A percentile compares a stretch with the other conserved stretches of the same genome.
These are phyloP conservation scores for Centropristis striata DNA, from an alignment of 2,113 vertebrate species.

Conservation along the genomic window DNA sequence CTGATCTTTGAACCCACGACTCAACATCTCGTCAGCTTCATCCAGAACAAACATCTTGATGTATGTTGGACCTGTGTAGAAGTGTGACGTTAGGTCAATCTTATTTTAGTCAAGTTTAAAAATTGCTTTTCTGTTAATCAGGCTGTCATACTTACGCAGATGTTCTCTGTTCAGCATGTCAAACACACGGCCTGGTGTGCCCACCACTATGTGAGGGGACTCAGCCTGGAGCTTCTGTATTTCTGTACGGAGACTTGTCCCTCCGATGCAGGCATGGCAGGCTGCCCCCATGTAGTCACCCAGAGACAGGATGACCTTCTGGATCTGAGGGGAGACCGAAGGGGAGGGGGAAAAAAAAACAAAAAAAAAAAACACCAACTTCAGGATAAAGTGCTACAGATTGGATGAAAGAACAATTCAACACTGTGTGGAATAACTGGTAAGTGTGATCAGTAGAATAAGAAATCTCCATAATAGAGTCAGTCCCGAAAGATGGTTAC, in stretches of 20 bases:
- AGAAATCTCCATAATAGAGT: constrained; percentile 78
- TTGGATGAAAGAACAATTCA: neutral
- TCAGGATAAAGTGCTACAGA: constrained; percentile 4
- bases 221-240: constrained; percentile 77
- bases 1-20: constrained; percentile 99
- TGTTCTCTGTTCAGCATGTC: constrained; percentile 81
- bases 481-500: constrained; percentile 89
- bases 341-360: neutral
- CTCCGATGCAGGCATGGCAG: constrained; percentile 81
- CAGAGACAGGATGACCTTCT: constrained; percentile 82
- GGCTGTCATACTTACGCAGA: constrained; percentile 63
- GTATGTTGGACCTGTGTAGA: constrained; percentile 90
- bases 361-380: neutral
- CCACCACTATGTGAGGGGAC: constrained; percentile 81
- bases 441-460: constrained; percentile 79
- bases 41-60: constrained; percentile 99
- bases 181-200: constrained; percentile 79
- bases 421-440: constrained; percentile 22
- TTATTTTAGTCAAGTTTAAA: neutral
- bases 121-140: neutral
- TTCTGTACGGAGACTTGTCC: constrained; percentile 76
- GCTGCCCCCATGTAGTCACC: constrained; percentile 83
- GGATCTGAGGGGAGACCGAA: constrained; percentile 66
- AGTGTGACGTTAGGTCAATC: neutral
- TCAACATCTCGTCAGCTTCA: constrained; percentile 99